Evolutionary conservation across 2,113 vertebrate species (phyloP).

Genomic region (Merops nubicus): DNA sequence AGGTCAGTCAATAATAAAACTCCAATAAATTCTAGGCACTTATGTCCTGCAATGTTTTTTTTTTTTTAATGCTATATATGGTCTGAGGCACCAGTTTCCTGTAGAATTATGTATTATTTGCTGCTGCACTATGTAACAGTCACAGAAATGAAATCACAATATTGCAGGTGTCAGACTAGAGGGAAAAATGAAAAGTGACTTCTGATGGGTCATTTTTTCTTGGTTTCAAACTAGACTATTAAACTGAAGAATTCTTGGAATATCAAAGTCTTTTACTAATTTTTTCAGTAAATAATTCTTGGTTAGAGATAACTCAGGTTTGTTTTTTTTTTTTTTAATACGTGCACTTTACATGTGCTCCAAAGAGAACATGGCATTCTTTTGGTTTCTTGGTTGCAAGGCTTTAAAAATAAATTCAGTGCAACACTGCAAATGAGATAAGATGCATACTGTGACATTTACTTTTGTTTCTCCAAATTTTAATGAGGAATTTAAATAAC

Average conservation of each 20-base stretch:
- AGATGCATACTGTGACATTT: conserved; percentile 41
- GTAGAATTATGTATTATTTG: not conserved
- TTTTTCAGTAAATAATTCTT: not conserved
- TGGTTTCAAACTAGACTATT: not conserved
- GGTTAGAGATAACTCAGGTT: not conserved
- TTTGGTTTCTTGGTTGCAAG: conserved; percentile 33
- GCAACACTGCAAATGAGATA: conserved; percentile 27
- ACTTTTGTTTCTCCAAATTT: conserved; percentile 53
- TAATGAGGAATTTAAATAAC: conserved; percentile 44
- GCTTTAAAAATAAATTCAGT: conserved; percentile 52
- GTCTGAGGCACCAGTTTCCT: not conserved
- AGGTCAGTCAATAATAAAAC: not conserved
- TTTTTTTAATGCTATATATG: not conserved
- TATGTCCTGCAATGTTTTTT: not conserved
- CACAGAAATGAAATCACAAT: not conserved
- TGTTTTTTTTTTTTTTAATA: not conserved
- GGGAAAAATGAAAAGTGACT: not conserved
- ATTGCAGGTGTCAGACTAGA: not conserved
- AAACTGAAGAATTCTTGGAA: not conserved
- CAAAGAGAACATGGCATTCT: conserved; percentile 19
- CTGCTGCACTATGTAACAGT: not conserved
- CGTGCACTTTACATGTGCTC: not conserved
- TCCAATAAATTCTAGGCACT: not conserved
- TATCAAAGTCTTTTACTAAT: not conserved
- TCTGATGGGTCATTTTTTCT: not conserved